phyloP scores from a whole-genome alignment of 2,113 vertebrate genomes.

The Coptodon rendalli region DNA sequence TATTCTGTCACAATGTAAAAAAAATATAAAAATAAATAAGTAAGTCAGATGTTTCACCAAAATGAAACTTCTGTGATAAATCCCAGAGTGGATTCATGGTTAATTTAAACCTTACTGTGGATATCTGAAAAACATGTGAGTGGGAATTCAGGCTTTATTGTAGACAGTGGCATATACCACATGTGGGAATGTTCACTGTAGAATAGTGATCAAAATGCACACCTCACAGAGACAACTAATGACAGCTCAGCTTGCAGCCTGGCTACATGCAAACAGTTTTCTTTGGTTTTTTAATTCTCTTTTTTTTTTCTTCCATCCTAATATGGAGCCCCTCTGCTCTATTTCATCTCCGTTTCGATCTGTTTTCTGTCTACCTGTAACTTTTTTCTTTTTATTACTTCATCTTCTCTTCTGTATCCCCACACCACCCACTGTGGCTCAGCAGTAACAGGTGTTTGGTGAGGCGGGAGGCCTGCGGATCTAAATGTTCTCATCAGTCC shows the following conservation, averaged over 20 bases:
- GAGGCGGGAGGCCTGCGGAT: conserved; percentile 42
- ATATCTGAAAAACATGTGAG: neutral
- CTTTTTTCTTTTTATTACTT: conserved; percentile 5
- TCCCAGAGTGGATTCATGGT: neutral
- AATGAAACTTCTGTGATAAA: conserved; percentile 3
- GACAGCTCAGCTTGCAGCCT: conserved; percentile 2
- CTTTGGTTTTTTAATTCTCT: neutral
- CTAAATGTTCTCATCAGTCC: conserved; percentile 62
- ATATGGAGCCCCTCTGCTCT: neutral
- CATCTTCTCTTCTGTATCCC: neutral
- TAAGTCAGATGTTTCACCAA: neutral
- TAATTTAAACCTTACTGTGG: conserved; percentile 9
- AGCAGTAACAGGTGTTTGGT: conserved; percentile 58
- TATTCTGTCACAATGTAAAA: neutral
- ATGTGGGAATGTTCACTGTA: neutral
- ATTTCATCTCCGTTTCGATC: neutral
- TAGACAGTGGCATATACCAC: neutral
- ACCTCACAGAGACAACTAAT: neutral
- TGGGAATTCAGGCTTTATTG: neutral
- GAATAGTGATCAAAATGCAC: neutral
- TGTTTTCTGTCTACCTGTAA: neutral
- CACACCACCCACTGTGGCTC: conserved; percentile 15
- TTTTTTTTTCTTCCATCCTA: neutral
- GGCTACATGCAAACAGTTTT: neutral
- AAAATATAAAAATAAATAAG: neutral